Conservation (phyloP, 92 coral and sea anemone species). For the Palythoa caribaeorum region DNA sequence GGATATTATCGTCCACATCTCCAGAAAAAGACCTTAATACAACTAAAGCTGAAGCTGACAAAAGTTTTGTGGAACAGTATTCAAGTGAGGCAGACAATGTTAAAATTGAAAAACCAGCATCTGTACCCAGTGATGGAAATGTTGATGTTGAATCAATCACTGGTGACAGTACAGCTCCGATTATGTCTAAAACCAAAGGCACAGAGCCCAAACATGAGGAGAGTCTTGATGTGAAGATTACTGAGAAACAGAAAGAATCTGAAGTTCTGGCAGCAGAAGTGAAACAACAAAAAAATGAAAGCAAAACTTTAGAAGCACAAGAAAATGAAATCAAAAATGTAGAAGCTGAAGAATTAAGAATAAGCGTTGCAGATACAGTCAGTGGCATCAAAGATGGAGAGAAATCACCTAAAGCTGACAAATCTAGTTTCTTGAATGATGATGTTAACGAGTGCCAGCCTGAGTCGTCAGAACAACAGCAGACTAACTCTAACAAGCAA, state of each 20-base stretch:
- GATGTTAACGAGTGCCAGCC: not conserved
- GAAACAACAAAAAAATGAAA: not conserved
- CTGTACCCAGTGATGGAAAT: conserved; percentile 7
- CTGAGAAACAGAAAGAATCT: not conserved
- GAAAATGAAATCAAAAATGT: not conserved
- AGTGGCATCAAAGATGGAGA: not conserved
- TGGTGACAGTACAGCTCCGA: not conserved
- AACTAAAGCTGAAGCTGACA: not conserved
- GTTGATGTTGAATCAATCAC: not conserved
- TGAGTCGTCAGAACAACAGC: conserved; percentile 12
- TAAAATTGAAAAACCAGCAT: conserved; percentile 4
- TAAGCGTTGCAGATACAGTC: not conserved
- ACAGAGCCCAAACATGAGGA: not conserved
- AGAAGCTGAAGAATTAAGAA: not conserved
- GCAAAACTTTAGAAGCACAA: not conserved
- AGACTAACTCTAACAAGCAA: not conserved
- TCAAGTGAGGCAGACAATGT: conserved; percentile 1
- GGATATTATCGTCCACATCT: conserved; percentile 11
- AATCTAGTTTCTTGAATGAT: not conserved
- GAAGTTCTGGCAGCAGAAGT: not conserved
- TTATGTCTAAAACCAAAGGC: not conserved
- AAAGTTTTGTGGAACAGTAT: not conserved
- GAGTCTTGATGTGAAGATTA: not conserved
- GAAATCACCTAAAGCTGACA: not conserved
- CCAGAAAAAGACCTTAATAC: conserved; percentile 10